A percentile compares a stretch with the other conserved stretches of the same genome.
Conservation (phyloP, 1,140 invertebrate species). For the Caenorhabditis inopinata region DNA sequence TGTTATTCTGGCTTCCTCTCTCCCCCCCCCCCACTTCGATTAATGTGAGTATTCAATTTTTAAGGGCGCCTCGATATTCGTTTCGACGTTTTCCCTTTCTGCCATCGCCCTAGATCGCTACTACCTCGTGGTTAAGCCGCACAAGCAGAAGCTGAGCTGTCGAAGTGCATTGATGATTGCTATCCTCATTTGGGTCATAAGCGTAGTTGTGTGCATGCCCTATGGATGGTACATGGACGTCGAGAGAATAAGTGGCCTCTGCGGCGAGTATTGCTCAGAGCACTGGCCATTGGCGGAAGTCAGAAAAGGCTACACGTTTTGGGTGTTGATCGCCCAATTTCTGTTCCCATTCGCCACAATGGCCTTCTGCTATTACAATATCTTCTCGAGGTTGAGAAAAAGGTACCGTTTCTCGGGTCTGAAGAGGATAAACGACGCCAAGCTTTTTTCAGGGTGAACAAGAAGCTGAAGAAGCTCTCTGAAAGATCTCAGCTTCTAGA, state of each 20-base stretch:
- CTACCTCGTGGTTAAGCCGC: conserved; percentile 58
- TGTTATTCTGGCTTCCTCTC: too few relatives aligned
- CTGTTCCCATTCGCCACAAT: conserved; percentile 66
- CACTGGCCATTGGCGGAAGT: conserved; percentile 56
- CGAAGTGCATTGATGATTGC: conserved; percentile 50
- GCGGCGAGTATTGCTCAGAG: conserved; percentile 60
- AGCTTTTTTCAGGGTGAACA: conserved; percentile 47
- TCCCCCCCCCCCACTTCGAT: too few relatives aligned
- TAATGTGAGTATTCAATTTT: background rate
- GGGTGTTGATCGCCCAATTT: conserved; percentile 58
- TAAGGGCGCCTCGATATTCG: conserved; percentile 54
- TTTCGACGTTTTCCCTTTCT: conserved; percentile 60
- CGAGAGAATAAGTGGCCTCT: conserved; percentile 53
- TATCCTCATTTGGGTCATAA: conserved; percentile 62
- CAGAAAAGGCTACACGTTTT: conserved; percentile 53
- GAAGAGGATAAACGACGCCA: background rate
- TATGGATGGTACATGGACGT: conserved; percentile 65
- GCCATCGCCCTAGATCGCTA: conserved; percentile 66
- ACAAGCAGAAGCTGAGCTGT: conserved; percentile 53
- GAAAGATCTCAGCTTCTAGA: conserved; percentile 53
- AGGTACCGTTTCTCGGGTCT: background rate
- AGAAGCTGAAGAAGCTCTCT: conserved; percentile 60
- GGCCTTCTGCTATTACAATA: conserved; percentile 63
- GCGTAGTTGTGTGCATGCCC: conserved; percentile 65
- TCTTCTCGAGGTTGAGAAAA: conserved; percentile 57